A percentile compares a stretch with the other conserved stretches of the same genome.
Conservation (phyloP, 37 sponge, comb jelly and placozoan genomes). For the Beroe forskalii region DNA sequence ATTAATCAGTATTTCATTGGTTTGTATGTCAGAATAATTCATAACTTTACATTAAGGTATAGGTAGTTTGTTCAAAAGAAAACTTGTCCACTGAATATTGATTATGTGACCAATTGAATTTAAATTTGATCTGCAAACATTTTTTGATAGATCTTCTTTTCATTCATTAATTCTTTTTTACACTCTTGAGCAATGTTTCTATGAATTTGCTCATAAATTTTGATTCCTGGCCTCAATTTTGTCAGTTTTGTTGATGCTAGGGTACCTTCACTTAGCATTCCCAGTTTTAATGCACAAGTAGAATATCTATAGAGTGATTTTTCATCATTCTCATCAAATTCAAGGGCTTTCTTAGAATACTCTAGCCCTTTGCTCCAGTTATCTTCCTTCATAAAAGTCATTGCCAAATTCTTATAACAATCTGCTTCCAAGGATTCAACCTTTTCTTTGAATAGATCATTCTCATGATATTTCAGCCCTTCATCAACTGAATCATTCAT, state of each 20-base stretch:
- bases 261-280: not conserved
- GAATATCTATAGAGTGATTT: constrained; percentile 23
- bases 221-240: not conserved
- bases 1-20: too few relatives aligned
- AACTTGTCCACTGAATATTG: too few relatives aligned
- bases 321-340: constrained; percentile 23
- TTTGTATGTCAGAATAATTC: too few relatives aligned
- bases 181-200: not conserved
- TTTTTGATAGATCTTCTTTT: constrained; percentile 23
- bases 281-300: not conserved
- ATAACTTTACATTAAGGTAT: too few relatives aligned
- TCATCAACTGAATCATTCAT: constrained; percentile 12
- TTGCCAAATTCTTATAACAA: constrained; percentile 8
- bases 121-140: too few relatives aligned
- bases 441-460: not conserved
- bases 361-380: constrained; percentile 44
- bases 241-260: not conserved
- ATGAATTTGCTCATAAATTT: not conserved
- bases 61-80: too few relatives aligned
- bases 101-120: too few relatives aligned
- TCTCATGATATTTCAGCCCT: not conserved
- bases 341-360: constrained; percentile 3
- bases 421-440: constrained; percentile 56
- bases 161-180: not conserved
- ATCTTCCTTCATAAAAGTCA: constrained; percentile 27